These are phyloP conservation scores for Cyanoramphus novaezelandiae DNA, from an alignment of 2,113 vertebrate genomes.

Conservation along the genomic window DNA sequence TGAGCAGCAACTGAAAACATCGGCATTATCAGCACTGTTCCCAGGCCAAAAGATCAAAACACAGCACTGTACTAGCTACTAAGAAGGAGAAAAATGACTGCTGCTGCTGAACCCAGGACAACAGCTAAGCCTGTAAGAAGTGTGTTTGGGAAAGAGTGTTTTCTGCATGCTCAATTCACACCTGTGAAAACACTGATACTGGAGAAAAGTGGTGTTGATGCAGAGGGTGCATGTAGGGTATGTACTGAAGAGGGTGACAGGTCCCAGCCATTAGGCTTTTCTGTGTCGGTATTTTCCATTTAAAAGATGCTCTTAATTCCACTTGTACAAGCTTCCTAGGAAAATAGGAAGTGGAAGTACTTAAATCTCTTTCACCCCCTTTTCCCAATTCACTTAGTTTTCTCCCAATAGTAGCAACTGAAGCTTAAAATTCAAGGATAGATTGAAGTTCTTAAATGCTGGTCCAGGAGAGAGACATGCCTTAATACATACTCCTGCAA, in stretches of 20 bases:
- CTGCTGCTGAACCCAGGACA: too few relatives aligned
- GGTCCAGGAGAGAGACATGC: not conserved
- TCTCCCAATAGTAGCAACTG: not conserved
- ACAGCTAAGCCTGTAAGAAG: not conserved
- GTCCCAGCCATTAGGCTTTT: not conserved
- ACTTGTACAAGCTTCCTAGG: not conserved
- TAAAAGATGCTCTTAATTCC: not conserved
- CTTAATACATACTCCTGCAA: not conserved
- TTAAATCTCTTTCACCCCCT: not conserved
- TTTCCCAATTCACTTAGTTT: not conserved
- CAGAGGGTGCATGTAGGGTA: too few relatives aligned
- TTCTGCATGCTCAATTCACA: not conserved
- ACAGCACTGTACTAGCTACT: too few relatives aligned
- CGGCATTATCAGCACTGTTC: too few relatives aligned
- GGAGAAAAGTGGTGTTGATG: not conserved
- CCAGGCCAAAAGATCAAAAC: too few relatives aligned
- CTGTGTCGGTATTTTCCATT: not conserved
- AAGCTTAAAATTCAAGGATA: not conserved
- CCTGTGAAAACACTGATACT: accelerated
- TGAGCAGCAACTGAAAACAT: too few relatives aligned
- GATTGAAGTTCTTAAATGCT: not conserved
- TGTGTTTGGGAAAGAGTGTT: not conserved
- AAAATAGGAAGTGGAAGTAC: not conserved
- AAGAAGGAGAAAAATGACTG: too few relatives aligned
- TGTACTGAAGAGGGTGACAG: not conserved